phyloP scores from a whole-genome alignment of 2,888 invertebrate species.

The Rhyacophila evoluta region DNA sequence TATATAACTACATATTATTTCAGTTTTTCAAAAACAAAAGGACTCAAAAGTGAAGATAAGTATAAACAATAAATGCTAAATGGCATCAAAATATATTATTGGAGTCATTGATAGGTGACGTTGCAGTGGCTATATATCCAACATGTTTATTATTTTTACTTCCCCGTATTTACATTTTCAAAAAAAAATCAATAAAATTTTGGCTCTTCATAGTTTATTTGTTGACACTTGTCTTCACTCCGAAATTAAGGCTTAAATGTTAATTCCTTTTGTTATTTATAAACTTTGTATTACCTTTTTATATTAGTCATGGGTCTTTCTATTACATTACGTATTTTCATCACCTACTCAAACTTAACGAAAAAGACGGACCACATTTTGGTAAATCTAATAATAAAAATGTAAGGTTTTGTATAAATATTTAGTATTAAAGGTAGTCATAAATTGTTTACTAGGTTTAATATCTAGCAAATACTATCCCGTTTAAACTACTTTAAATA shows the following conservation, averaged over 20 bases:
- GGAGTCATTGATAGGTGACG: too few species aligned
- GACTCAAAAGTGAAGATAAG: not conserved
- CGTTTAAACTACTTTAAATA: constrained; percentile 33
- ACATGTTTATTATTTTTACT: too few species aligned
- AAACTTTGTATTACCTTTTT: not conserved
- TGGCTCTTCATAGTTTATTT: too few species aligned
- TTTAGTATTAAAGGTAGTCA: constrained; percentile 29
- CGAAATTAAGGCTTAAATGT: not conserved
- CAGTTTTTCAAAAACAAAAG: not conserved
- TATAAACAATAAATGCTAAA: not conserved
- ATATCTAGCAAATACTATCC: constrained; percentile 49
- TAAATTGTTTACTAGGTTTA: constrained; percentile 35
- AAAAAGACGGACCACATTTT: constrained; percentile 50
- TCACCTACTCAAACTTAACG: constrained; percentile 55
- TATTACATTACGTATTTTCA: constrained; percentile 37
- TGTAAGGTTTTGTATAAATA: constrained; percentile 32
- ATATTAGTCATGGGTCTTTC: constrained; percentile 44
- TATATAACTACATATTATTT: constrained; percentile 18
- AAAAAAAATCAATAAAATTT: too few species aligned
- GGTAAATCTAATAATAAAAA: constrained; percentile 15
- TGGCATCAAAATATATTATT: too few species aligned
- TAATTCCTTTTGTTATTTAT: constrained; percentile 7
- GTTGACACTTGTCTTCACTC: not conserved
- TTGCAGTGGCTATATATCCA: too few species aligned
- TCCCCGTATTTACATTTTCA: too few species aligned